Percentiles rank a stretch among this genome's conserved stretches.
phyloP scores from a whole-genome alignment of 2,113 vertebrate species.

The Halcyon malimbica region DNA sequence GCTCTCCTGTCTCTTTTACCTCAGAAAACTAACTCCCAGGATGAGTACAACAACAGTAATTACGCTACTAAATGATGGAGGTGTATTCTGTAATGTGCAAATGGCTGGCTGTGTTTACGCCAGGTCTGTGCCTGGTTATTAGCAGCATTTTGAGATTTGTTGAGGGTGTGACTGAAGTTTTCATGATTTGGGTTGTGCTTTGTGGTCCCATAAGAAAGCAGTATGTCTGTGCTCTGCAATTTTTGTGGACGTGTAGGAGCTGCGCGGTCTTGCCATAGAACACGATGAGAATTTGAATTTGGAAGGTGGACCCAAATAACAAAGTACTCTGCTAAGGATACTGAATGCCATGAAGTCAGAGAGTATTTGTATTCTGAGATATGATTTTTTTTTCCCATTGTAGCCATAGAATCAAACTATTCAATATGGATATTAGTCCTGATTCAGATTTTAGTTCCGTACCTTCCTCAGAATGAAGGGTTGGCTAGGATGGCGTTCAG shows the following conservation, averaged over 20 bases:
- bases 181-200: not conserved
- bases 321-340: not conserved
- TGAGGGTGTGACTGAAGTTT: not conserved
- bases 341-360: not conserved
- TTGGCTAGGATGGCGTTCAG: not conserved
- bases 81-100: not conserved
- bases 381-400: not conserved
- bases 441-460: not conserved
- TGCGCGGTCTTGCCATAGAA: not conserved
- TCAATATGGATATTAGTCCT: not conserved
- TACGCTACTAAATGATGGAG: not conserved
- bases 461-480: not conserved
- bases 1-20: not conserved
- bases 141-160: not conserved
- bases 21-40: not conserved
- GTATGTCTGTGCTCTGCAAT: not conserved
- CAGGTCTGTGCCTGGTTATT: not conserved
- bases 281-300: not conserved
- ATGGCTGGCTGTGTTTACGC: not conserved
- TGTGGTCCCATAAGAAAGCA: not conserved
- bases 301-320: not conserved
- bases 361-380: not conserved
- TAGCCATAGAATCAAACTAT: not conserved
- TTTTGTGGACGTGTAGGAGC: not conserved
- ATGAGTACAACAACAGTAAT: conserved; percentile 3